phyloP scores from a whole-genome alignment of 2,888 invertebrate genomes.

The Drosophila parthenogenetica region DNA sequence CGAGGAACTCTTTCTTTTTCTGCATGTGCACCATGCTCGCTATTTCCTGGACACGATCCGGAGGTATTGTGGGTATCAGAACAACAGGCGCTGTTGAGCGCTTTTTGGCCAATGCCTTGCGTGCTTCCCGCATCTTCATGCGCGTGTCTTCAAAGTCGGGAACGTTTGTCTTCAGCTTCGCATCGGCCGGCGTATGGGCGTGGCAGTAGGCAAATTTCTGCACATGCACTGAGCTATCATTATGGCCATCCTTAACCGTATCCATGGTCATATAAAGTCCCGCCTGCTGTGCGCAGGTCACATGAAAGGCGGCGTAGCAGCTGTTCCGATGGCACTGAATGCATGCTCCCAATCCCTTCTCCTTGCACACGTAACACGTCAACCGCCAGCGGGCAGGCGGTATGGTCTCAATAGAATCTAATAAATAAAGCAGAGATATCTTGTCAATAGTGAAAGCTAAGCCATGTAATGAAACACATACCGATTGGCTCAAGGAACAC shows the following conservation, averaged over 20 bases:
- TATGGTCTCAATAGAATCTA: conserved; percentile 97
- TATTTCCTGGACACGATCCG: conserved; percentile 94
- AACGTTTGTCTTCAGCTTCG: conserved; percentile 83
- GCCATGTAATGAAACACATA: conserved; percentile 76
- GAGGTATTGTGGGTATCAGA: conserved; percentile 96
- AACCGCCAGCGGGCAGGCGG: conserved; percentile 98
- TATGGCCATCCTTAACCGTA: conserved; percentile 89
- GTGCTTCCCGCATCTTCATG: conserved; percentile 94
- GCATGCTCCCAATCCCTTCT: conserved; percentile 96
- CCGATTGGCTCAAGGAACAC: conserved; percentile 98
- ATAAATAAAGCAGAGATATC: background rate
- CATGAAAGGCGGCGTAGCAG: conserved; percentile 99
- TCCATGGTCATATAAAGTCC: conserved; percentile 98
- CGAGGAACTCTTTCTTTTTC: conserved; percentile 94
- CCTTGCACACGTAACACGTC: conserved; percentile 98
- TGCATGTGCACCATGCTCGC: conserved; percentile 90
- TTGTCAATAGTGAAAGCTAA: background rate
- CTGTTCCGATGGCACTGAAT: conserved; percentile 99
- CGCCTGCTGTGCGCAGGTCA: conserved; percentile 99
- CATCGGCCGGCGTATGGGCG: conserved; percentile 90
- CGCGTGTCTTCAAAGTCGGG: conserved; percentile 88
- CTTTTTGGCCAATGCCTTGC: conserved; percentile 94
- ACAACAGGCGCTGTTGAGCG: conserved; percentile 96
- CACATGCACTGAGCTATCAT: conserved; percentile 91
- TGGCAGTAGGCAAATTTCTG: conserved; percentile 99